phyloP scores from a whole-genome alignment of 2,888 invertebrate genomes.

The Belgica antarctica region DNA sequence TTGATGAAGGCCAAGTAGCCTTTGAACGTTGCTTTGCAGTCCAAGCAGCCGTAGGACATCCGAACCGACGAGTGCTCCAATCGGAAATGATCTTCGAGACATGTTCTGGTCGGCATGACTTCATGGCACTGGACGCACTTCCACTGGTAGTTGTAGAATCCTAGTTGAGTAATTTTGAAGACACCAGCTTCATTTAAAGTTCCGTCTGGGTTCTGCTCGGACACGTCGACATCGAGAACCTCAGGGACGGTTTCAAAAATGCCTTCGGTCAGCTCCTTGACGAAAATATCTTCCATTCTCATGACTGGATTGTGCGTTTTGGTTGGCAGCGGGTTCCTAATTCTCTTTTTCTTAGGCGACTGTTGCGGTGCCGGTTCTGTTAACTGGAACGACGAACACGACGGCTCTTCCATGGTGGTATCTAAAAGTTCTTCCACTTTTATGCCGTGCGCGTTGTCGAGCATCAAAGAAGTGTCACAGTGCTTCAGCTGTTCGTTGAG shows the following conservation, averaged over 20 bases:
- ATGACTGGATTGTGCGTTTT: background rate
- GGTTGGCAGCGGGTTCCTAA: background rate
- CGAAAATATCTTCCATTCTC: constrained; percentile 6
- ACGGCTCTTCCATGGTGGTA: background rate
- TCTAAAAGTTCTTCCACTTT: background rate
- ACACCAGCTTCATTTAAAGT: background rate
- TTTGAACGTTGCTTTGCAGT: background rate
- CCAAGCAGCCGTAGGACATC: background rate
- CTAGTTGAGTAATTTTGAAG: background rate
- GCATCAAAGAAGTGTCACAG: background rate
- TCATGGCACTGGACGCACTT: background rate
- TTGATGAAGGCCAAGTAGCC: constrained; percentile 5
- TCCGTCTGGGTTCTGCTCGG: background rate
- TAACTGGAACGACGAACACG: background rate
- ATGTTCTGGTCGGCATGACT: background rate
- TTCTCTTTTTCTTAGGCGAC: background rate
- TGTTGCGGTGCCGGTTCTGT: background rate
- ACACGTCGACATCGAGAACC: background rate
- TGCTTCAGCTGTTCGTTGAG: background rate
- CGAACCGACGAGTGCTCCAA: background rate
- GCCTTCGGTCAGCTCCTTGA: background rate
- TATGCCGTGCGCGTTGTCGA: background rate
- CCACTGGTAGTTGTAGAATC: background rate
- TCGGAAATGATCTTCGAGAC: background rate
- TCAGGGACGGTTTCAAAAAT: background rate